Evolutionary conservation across 1,140 invertebrate species (phyloP).

Genomic region (Ceratoteleas bidentatus): DNA sequence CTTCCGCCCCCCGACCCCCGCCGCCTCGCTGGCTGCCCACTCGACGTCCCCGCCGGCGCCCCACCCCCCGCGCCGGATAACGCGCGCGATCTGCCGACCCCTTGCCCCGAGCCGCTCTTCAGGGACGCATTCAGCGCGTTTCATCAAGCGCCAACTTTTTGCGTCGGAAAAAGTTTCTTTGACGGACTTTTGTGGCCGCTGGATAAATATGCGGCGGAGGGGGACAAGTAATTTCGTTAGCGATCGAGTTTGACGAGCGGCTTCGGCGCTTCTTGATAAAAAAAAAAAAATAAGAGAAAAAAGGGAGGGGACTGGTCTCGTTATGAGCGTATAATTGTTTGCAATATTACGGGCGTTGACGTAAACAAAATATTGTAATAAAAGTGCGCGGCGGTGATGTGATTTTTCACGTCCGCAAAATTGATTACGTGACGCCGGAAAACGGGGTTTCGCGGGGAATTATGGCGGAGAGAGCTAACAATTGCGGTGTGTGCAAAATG

Average conservation of each 20-base stretch:
- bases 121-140: slow-evolving; percentile 58
- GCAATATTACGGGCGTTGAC: slow-evolving; percentile 2
- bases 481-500: too few relatives aligned
- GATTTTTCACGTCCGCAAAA: too few relatives aligned
- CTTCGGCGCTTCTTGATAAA: slow-evolving; percentile 22
- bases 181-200: slow-evolving; percentile 45
- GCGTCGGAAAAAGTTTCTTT: slow-evolving; percentile 50
- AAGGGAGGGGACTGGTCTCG: not conserved
- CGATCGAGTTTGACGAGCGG: slow-evolving; percentile 35
- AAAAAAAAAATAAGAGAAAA: slow-evolving; percentile 11
- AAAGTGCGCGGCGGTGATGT: too few relatives aligned
- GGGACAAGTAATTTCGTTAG: slow-evolving; percentile 42
- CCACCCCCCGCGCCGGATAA: slow-evolving; percentile 55
- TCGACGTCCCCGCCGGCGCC: slow-evolving; percentile 54
- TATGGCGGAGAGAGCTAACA: too few relatives aligned
- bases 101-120: slow-evolving; percentile 35
- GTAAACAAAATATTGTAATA: too few relatives aligned
- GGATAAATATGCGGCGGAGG: slow-evolving; percentile 42
- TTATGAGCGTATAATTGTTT: slow-evolving; percentile 19
- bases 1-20: slow-evolving; percentile 49
- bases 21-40: slow-evolving; percentile 58
- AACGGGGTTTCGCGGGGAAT: too few relatives aligned
- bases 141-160: slow-evolving; percentile 52
- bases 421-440: too few relatives aligned
- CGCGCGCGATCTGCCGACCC: slow-evolving; percentile 66